Evolutionary conservation across 2,797 vertebrate genomes (phyloP), one percentile per base, ranked within the genome.

Genomic region (Dryobates pubescens): DNA sequence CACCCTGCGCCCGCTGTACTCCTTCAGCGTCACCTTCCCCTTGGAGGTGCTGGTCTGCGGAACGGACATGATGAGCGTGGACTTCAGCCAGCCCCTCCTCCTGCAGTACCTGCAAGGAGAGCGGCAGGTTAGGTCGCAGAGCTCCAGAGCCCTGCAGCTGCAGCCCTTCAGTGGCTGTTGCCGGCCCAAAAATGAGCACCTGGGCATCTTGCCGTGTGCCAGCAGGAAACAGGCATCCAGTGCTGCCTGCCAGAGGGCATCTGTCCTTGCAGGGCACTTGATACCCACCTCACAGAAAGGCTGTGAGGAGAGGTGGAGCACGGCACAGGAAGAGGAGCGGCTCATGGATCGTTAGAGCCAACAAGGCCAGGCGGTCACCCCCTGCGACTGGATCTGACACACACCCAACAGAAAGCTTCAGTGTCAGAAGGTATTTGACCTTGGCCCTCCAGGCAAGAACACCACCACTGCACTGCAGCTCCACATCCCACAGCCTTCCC

Each of bases 51-150:
- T 99, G 5, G 99, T 99, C 91, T 99, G 99, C 6, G 99, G 99
- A 78, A 99, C 99, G 0, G 99, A 99, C 99, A 99, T 99, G 89
- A 99, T 98, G 90, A 99, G 98, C 4, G 99, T 99, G 93, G 99
- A 99, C 82, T 97, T 98, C 81, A 98, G 96, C 99, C 99, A 99
- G 81, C 99, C 99, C 36, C 99, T 98, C 94, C 98, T 98, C 92
- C 96, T 98, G 97, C 98, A 99, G 95, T 98, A 99, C 62, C 98
- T 99, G 73, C 47, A 82, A 80, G 97, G 64, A 54, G 86, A 95
- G 91, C 0, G 1, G 14, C 53, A 88, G 81, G 75, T 96, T 81
- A 97, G 58, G 61, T 56, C 23, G 51, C 26, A 49, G 58, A 45
- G 18, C 62, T 79, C 32, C 43, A 49, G 6, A 56, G 19, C 20